Conservation (phyloP, 2,797 vertebrate species). For the Macroramphosus scolopax region DNA sequence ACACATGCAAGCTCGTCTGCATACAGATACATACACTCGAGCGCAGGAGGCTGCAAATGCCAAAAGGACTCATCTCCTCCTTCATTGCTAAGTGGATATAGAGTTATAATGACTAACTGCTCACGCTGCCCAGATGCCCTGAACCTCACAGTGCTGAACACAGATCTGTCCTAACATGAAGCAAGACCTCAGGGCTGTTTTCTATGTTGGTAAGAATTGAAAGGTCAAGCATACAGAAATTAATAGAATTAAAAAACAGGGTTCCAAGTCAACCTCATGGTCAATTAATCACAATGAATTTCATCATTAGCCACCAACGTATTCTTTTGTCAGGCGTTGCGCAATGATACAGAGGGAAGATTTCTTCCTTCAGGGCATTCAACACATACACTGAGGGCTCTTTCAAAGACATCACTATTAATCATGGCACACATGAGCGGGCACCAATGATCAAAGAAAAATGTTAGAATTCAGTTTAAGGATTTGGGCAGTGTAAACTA, state of each 20-base stretch:
- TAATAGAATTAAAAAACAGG: too few species aligned
- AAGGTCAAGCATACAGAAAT: slow-evolving; percentile 15
- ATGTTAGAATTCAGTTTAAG: not conserved
- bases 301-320: slow-evolving; percentile 31
- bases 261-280: slow-evolving; percentile 11
- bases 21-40: not conserved
- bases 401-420: slow-evolving; percentile 32
- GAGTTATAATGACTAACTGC: slow-evolving; percentile 36
- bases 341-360: slow-evolving; percentile 19
- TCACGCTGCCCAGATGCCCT: slow-evolving; percentile 24
- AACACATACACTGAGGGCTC: slow-evolving; percentile 34
- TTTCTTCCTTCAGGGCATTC: slow-evolving; percentile 29
- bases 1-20: too few species aligned
- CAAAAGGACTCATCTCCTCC: slow-evolving; percentile 46
- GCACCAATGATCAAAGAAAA: slow-evolving; percentile 33
- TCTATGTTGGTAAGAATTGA: slow-evolving; percentile 14
- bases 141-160: slow-evolving; percentile 16
- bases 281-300: slow-evolving; percentile 39
- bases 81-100: slow-evolving; percentile 52
- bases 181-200: slow-evolving; percentile 16
- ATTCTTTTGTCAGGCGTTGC: slow-evolving; percentile 28
- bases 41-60: slow-evolving; percentile 16
- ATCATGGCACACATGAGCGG: slow-evolving; percentile 30
- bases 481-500: not conserved
- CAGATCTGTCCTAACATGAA: too few species aligned